Evolutionary conservation across 2,888 invertebrate genomes (phyloP).

Genomic region (Idaea aversata): DNA sequence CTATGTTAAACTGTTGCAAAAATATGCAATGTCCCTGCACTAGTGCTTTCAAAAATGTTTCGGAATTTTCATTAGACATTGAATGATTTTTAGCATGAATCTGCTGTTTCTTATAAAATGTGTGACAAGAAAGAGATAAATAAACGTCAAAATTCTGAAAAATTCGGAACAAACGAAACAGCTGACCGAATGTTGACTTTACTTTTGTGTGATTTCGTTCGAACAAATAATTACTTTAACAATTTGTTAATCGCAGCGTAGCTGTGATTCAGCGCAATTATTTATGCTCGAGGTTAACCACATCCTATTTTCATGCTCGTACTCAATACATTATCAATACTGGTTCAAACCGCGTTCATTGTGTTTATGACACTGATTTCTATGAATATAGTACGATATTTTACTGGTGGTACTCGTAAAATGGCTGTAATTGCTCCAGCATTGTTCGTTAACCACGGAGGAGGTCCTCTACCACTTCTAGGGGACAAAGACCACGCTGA

Average conservation of each 20-base stretch:
- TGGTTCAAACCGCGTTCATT: slow-evolving; percentile 63
- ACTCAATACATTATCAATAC: slow-evolving; percentile 65
- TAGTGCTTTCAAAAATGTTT: slow-evolving; percentile 5
- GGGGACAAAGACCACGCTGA: slow-evolving; percentile 65
- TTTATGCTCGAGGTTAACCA: slow-evolving; percentile 30
- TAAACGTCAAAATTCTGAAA: neutral
- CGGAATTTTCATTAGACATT: neutral
- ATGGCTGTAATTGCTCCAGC: slow-evolving; percentile 69
- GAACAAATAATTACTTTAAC: neutral
- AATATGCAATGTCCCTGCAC: neutral
- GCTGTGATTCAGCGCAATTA: slow-evolving; percentile 28
- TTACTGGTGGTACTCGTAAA: slow-evolving; percentile 52
- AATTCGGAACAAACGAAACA: slow-evolving; percentile 22
- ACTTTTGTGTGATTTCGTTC: slow-evolving; percentile 8
- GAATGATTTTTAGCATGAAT: neutral
- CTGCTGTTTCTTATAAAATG: slow-evolving; percentile 8
- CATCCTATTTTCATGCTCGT: slow-evolving; percentile 61
- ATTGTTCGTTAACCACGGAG: slow-evolving; percentile 71
- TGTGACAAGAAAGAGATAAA: neutral
- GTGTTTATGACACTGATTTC: slow-evolving; percentile 69
- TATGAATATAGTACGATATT: slow-evolving; percentile 68
- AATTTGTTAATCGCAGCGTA: slow-evolving; percentile 11
- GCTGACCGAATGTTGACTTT: slow-evolving; percentile 22
- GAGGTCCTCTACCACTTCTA: slow-evolving; percentile 67
- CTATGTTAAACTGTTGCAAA: neutral